These are phyloP conservation scores for Gila orcuttii DNA, from an alignment of 2,113 vertebrate species.

Conservation along the genomic window DNA sequence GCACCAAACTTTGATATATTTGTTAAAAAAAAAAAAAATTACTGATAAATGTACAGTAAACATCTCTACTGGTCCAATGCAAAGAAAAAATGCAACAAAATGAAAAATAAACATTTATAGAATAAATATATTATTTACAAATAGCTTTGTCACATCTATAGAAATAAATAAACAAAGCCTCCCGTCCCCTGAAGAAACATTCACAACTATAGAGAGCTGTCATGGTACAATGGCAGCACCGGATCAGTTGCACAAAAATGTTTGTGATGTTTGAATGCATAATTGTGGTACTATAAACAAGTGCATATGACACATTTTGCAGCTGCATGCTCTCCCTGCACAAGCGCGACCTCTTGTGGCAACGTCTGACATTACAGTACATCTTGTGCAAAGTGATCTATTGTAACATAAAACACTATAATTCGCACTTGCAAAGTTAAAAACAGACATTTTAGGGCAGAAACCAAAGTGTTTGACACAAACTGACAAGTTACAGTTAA, in stretches of 20 bases:
- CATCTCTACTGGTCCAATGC: constrained; percentile 70
- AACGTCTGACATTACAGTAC: constrained; percentile 67
- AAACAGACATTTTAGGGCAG: constrained; percentile 27
- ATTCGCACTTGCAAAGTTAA: neutral
- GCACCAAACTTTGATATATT: constrained; percentile 67
- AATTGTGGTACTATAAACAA: constrained; percentile 34
- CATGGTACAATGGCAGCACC: constrained; percentile 51
- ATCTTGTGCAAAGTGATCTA: constrained; percentile 55
- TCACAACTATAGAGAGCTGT: constrained; percentile 69
- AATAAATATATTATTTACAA: constrained; percentile 86
- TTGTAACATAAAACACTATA: constrained; percentile 4
- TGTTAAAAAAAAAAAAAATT: constrained; percentile 49
- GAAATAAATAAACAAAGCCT: constrained; percentile 82
- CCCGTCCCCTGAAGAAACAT: constrained; percentile 75
- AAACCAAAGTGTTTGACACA: neutral
- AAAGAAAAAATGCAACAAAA: constrained; percentile 66
- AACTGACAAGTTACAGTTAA: neutral
- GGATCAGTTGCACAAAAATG: constrained; percentile 44
- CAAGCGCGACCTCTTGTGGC: constrained; percentile 62
- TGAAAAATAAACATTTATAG: constrained; percentile 81
- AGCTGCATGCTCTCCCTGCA: neutral
- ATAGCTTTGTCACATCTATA: constrained; percentile 79
- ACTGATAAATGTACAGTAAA: constrained; percentile 53
- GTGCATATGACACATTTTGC: neutral
- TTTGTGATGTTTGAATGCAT: constrained; percentile 53